phyloP scores from a whole-genome alignment of 2,797 vertebrate species.

The Hephaestus fuliginosus region DNA sequence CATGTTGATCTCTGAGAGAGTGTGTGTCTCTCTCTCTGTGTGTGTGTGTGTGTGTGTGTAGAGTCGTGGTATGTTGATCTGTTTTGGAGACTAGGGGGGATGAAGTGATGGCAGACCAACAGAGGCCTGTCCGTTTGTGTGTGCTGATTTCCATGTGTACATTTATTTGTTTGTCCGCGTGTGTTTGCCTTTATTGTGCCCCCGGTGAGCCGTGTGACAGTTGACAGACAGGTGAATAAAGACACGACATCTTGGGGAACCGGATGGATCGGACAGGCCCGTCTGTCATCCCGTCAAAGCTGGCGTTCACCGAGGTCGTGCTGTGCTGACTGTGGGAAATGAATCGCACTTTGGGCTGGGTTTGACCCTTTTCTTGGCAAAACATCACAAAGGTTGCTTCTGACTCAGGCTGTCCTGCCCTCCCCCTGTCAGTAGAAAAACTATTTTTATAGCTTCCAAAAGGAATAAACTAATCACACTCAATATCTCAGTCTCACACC shows the following conservation, averaged over 20 bases:
- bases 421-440: conserved; percentile 18
- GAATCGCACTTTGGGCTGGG: conserved; percentile 26
- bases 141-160: conserved; percentile 49
- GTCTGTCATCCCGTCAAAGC: conserved; percentile 30
- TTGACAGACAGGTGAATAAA: conserved; percentile 58
- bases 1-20: conserved; percentile 4
- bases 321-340: conserved; percentile 30
- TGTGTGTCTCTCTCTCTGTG: conserved; percentile 3
- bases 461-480: conserved; percentile 29
- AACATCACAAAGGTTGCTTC: conserved; percentile 13
- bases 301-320: conserved; percentile 13
- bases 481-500: conserved; percentile 30
- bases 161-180: conserved; percentile 27
- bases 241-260: conserved; percentile 46
- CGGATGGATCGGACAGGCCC: conserved; percentile 38
- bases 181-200: conserved; percentile 6
- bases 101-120: conserved; percentile 41
- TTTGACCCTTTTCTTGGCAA: conserved; percentile 26
- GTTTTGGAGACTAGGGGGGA: conserved; percentile 30
- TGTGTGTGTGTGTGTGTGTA: conserved; percentile 20
- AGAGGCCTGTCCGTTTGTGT: conserved; percentile 34
- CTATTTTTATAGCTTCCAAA: conserved; percentile 38
- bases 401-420: neutral
- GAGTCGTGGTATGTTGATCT: conserved; percentile 53
- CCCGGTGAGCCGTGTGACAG: conserved; percentile 15